phyloP scores from a whole-genome alignment of 23 tunicate genomes.

The Diplosoma virens region DNA sequence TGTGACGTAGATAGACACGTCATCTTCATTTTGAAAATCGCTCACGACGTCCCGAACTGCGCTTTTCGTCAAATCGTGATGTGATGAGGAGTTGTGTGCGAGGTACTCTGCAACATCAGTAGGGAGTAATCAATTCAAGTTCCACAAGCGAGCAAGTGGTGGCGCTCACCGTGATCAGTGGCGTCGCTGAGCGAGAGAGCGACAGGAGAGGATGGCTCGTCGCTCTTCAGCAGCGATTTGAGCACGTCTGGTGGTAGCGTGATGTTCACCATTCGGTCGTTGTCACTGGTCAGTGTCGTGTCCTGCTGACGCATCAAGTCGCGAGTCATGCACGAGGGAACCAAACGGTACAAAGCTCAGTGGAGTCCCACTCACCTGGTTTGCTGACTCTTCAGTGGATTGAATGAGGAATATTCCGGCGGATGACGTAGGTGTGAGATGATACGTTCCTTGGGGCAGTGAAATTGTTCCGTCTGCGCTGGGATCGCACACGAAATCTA shows the following conservation, averaged over 20 bases:
- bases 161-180: background rate
- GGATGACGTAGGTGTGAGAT: constrained; percentile 60
- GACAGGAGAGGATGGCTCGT: background rate
- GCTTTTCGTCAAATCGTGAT: background rate
- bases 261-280: constrained; percentile 40
- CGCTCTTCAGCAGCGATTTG: constrained; percentile 30
- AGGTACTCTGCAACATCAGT: constrained; percentile 17
- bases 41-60: constrained; percentile 18
- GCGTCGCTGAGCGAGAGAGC: background rate
- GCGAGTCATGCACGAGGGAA: too few relatives aligned
- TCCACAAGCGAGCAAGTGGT: background rate
- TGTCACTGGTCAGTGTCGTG: constrained; percentile 8
- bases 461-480: constrained; percentile 6
- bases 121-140: background rate
- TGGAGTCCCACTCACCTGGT: constrained; percentile 23
- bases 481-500: background rate
- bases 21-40: background rate
- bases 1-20: constrained; percentile 9
- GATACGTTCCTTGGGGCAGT: constrained; percentile 43
- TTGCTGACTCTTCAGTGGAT: constrained; percentile 9
- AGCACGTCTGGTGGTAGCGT: constrained; percentile 43
- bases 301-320: constrained; percentile 12
- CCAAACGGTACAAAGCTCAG: too few relatives aligned
- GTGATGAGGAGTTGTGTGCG: background rate
- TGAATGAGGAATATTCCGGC: constrained; percentile 65